Base-by-base conservation (phyloP, 2,797 vertebrate species). In the Gobio occitaniae region DNA sequence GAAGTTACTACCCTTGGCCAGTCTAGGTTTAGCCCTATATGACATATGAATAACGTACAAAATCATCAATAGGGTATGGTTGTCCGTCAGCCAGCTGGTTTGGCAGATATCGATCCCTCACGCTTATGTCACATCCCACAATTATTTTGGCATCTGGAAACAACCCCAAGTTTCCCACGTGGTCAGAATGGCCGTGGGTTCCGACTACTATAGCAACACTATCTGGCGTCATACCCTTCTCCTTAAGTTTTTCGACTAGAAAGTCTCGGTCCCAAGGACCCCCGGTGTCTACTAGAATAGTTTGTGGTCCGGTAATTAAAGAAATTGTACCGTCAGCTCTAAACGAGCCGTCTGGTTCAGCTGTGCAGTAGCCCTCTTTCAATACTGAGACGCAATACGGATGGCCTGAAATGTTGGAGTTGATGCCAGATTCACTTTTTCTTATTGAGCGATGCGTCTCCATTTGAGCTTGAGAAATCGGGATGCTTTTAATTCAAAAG, bases 101-200 rank as follows among this genome's bases (percentile, higher is more conserved):
- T 2, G 94, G 90, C 0, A 93, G 86, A 87, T 96, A 98, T 0
- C n/a, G 78, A 50, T 97, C 97, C 0, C 90, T 92, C 0, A 91
- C 88, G 74, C 95, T 96, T 3, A 98, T 25, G 44, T 99, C 97
- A 38, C 91, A 94, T 0, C 96, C 96, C 3, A 99, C 91, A 0
- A 97, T 84, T 25, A 96, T 70, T 9, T 91, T 78, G 0, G 97
- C 96, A 0, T 1, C 2, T 0, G 95, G 94, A 75, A 99, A 98
- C 3, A 97, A 92, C 12, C 94, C 94, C 54, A 99, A 78, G 56
- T 97, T 97, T 0, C 97, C 97, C 0, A 95, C 90, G 86, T 99
- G 97, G 90, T 99, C 97, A 0, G 97, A 98, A 88, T 99, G 97
- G 7, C 97, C 97, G 56, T 99, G 97, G 6, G 97, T 98, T 66